Conservation (phyloP, 2,113 vertebrate species). For the Alces alces region DNA sequence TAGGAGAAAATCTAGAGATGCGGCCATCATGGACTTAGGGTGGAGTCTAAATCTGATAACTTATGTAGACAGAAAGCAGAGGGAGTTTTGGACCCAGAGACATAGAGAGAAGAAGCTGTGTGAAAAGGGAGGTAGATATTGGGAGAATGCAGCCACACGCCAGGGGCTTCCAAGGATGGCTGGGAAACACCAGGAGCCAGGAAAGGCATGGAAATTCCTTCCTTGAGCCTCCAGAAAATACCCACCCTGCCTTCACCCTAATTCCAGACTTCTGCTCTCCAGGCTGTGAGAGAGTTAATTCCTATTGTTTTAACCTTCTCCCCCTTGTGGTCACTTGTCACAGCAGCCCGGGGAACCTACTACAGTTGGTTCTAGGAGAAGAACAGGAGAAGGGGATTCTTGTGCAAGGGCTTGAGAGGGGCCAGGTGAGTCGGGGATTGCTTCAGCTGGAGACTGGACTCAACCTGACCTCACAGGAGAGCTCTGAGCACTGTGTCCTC, state of each 20-base stretch:
- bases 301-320: neutral
- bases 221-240: too few species aligned
- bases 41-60: neutral
- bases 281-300: too few species aligned
- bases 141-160: accelerated
- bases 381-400: neutral
- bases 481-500: neutral
- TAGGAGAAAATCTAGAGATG: neutral
- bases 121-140: neutral
- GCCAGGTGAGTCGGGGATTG: neutral
- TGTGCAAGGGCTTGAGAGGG: accelerated
- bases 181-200: neutral
- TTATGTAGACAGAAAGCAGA: neutral
- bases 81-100: neutral
- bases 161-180: accelerated
- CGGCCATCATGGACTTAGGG: neutral
- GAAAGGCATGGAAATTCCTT: neutral
- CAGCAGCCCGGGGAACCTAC: neutral
- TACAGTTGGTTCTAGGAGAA: neutral
- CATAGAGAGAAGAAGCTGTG: accelerated
- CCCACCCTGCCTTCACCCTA: neutral
- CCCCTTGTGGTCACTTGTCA: neutral
- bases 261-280: neutral
- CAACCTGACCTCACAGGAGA: neutral
- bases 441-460: neutral